Base-by-base conservation (phyloP, 2,113 vertebrate genomes). In the Gadus macrocephalus region DNA sequence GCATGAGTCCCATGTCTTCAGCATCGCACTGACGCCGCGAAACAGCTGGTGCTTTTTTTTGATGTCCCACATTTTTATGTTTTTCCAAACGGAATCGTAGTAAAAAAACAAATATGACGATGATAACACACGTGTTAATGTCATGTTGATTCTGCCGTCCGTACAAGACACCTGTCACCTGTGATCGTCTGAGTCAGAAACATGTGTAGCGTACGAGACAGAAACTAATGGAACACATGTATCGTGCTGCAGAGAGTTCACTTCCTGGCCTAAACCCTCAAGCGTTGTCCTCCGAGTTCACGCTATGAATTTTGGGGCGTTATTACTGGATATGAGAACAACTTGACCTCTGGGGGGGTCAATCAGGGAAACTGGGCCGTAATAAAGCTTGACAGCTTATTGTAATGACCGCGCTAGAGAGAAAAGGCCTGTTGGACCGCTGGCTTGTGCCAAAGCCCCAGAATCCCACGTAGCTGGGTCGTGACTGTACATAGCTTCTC, bases 211-310 rank as follows among this genome's bases (percentile, higher is more conserved):
- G 8, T 49, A 2, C 12, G 81, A 85, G 79, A 77, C 78, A 42
- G 27, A 67, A 53, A 66, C 70, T 75, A 81, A 86, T 88, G 84
- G 86, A 87, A 90, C 87, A 85, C 88, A 76, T 83, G 9, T n/a
- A 67, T 56, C 31, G 66, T 56, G 53, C 62, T 8, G 59, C 81
- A 42, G 55, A 76, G 59, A 65, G 42, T 77, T 79, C 42, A 65
- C 74, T 70, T 60, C 83, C 72, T 71, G 81, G 42, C 82, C 62
- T 74, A 77, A 64, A 67, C 69, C 53, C 66, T 7, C 70, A 68
- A 77, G 69, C 79, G 67, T 68, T 75, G 35, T 49, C 1, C 42
- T 49, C 42, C 19, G 62, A 75, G 81, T 83, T 81, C 78, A 80
- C 19, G n/a, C n/a, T 75, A 55, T 58, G 71, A 71, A 65, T 68